phyloP scores from a whole-genome alignment of 2,888 invertebrate genomes.

The Phalangium opilio region DNA sequence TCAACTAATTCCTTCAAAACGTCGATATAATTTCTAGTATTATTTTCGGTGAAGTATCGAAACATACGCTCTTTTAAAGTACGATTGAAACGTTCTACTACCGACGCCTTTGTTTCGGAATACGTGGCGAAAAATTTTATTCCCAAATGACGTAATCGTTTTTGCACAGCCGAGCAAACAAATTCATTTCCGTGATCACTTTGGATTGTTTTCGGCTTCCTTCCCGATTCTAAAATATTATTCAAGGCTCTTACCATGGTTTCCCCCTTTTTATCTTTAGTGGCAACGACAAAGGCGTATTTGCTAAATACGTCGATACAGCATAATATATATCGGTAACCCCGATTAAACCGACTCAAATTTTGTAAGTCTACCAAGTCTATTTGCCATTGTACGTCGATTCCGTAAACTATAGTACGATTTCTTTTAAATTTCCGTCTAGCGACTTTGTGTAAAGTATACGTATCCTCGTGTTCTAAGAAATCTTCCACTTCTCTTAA shows the following conservation, averaged over 20 bases:
- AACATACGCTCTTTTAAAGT: constrained; percentile 24
- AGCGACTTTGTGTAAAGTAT: constrained; percentile 13
- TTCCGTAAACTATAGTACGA: constrained; percentile 14
- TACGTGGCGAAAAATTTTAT: constrained; percentile 22
- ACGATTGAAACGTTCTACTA: constrained; percentile 26
- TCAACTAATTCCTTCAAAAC: constrained; percentile 7
- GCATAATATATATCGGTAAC: constrained; percentile 20
- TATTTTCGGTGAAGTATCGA: constrained; percentile 9
- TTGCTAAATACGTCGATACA: constrained; percentile 23
- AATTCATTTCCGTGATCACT: constrained; percentile 22
- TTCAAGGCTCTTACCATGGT: constrained; percentile 15
- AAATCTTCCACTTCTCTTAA: constrained; percentile 8
- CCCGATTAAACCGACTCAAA: constrained; percentile 15
- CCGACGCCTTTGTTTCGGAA: constrained; percentile 24
- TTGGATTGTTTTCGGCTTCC: constrained; percentile 16
- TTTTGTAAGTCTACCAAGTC: constrained; percentile 21
- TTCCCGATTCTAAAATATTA: constrained; percentile 10
- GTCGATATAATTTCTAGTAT: constrained; percentile 7
- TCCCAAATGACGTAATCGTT: constrained; percentile 15
- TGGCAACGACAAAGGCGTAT: constrained; percentile 20
- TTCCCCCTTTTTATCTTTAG: constrained; percentile 21
- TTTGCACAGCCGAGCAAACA: constrained; percentile 12
- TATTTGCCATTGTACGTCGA: constrained; percentile 22
- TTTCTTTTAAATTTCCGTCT: constrained; percentile 10
- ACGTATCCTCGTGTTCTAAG: constrained; percentile 7